These are phyloP conservation scores for Microctonus brassicae DNA, from an alignment of 2,888 invertebrate species.

Conservation along the genomic window DNA sequence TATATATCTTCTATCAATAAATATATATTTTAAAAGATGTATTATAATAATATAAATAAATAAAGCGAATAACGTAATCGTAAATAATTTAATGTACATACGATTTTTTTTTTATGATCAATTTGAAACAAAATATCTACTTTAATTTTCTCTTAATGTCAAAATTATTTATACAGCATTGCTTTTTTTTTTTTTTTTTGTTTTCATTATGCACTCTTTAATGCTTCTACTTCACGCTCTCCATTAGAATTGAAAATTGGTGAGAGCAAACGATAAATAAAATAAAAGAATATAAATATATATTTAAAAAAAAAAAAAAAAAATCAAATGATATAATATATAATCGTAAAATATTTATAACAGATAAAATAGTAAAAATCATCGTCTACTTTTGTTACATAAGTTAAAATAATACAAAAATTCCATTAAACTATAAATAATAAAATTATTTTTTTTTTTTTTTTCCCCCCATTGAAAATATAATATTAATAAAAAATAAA, in stretches of 20 bases:
- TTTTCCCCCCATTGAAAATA: neutral
- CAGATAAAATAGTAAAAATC: neutral
- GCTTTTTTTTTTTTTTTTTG: neutral
- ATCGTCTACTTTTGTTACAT: neutral
- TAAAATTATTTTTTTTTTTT: neutral
- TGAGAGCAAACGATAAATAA: neutral
- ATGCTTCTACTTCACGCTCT: neutral
- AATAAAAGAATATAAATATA: too few relatives aligned
- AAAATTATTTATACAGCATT: neutral
- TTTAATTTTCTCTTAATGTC: too few relatives aligned
- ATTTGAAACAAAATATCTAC: neutral
- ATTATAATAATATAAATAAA: neutral
- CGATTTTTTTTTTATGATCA: neutral
- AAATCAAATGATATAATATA: neutral
- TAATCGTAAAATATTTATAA: neutral
- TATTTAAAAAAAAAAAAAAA: neutral
- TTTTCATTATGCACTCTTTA: neutral
- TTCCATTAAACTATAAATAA: neutral
- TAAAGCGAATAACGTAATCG: neutral
- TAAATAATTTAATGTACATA: neutral
- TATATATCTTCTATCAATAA: too few relatives aligned
- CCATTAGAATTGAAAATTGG: neutral
- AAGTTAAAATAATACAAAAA: neutral
- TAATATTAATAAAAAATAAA: neutral
- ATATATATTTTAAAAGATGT: neutral